phyloP scores from a whole-genome alignment of 2,797 vertebrate genomes.

The Rousettus madagascariensis region DNA sequence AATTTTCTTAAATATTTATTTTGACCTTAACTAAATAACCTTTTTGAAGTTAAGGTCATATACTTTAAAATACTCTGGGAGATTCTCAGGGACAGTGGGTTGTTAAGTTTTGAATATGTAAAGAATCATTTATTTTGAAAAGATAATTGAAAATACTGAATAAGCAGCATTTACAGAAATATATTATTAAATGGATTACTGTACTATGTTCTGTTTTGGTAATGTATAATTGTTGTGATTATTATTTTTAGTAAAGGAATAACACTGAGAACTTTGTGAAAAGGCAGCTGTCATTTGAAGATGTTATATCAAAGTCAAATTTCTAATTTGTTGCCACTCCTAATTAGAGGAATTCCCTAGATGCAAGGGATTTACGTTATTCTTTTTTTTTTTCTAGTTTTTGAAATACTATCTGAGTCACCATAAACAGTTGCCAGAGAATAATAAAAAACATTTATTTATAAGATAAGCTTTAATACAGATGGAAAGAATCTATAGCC shows the following conservation, averaged over 20 bases:
- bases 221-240: neutral
- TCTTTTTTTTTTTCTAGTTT: conserved; percentile 82
- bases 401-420: conserved; percentile 83
- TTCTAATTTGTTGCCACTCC: conserved; percentile 83
- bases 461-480: conserved; percentile 83
- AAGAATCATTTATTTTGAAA: conserved; percentile 50
- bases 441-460: conserved; percentile 88
- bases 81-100: conserved; percentile 34
- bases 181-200: neutral
- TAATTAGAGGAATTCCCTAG: conserved; percentile 86
- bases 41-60: conserved; percentile 25
- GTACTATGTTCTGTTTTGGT: conserved; percentile 25
- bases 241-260: conserved; percentile 80
- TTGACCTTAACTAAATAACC: neutral
- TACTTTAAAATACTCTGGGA: conserved; percentile 38
- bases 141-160: conserved; percentile 29
- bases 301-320: conserved; percentile 83
- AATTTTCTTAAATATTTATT: conserved; percentile 51
- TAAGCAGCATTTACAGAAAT: conserved; percentile 37
- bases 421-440: conserved; percentile 80
- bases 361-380: conserved; percentile 84
- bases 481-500: conserved; percentile 86
- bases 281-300: conserved; percentile 82
- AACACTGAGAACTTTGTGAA: conserved; percentile 60
- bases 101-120: conserved; percentile 32